A percentile compares a stretch with the other conserved stretches of the same genome.
phyloP scores from a whole-genome alignment of 2,888 invertebrate species.

The Machimus atricapillus region DNA sequence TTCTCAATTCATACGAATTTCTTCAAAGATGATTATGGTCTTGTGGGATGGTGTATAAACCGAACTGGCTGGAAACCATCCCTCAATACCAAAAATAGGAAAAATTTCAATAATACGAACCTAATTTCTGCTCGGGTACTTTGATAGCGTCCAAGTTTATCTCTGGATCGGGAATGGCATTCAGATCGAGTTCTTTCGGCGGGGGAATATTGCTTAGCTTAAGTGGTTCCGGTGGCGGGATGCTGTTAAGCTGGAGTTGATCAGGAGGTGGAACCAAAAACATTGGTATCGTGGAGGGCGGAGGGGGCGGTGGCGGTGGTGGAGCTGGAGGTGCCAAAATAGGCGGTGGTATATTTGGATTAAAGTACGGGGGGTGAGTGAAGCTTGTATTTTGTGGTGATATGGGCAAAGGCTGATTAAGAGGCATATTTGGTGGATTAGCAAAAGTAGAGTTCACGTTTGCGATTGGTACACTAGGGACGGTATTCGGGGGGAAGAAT shows the following conservation, averaged over 20 bases:
- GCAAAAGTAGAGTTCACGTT: neutral
- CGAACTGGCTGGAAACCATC: neutral
- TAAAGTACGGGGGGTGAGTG: constrained; percentile 52
- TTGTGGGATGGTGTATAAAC: neutral
- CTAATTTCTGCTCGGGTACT: constrained; percentile 59
- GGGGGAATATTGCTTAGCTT: constrained; percentile 71
- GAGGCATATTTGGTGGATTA: constrained; percentile 51
- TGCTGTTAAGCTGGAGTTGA: constrained; percentile 50
- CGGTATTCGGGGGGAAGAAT: constrained; percentile 5
- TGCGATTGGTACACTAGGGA: neutral
- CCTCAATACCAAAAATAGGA: neutral
- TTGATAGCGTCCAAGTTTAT: constrained; percentile 67
- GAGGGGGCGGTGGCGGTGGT: constrained; percentile 51
- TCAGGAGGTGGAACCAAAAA: constrained; percentile 45
- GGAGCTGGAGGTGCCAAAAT: constrained; percentile 50
- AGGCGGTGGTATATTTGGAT: constrained; percentile 59
- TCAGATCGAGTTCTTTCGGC: constrained; percentile 68
- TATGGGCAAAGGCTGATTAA: constrained; percentile 42
- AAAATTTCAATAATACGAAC: constrained; percentile 23
- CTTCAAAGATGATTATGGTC: constrained; percentile 13
- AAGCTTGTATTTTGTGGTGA: neutral
- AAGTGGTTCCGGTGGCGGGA: constrained; percentile 66
- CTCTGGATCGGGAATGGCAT: constrained; percentile 69
- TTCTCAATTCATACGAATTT: constrained; percentile 13
- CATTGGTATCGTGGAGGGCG: constrained; percentile 53